Percentiles rank a stretch among this genome's conserved stretches.
Evolutionary conservation across 1,140 invertebrate genomes (phyloP).

Genomic region (Drosophila bipectinata): DNA sequence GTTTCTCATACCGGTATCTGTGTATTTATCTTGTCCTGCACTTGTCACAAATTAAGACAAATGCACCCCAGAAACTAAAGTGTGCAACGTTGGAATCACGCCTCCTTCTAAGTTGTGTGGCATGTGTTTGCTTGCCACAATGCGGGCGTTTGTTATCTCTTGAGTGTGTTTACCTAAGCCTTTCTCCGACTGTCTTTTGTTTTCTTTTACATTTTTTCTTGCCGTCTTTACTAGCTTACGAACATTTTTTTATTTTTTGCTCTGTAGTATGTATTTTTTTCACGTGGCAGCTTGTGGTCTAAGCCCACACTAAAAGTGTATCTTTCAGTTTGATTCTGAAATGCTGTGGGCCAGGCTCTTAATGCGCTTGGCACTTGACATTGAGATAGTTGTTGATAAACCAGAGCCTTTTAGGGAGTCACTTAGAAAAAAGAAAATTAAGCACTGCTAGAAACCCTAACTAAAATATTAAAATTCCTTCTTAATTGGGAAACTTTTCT

Average conservation of each 20-base stretch:
- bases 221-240: background rate
- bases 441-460: background rate
- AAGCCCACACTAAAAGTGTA: conserved; percentile 30
- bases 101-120: conserved; percentile 6
- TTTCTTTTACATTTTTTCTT: conserved; percentile 15
- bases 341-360: conserved; percentile 34
- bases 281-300: conserved; percentile 23
- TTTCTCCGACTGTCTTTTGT: conserved; percentile 37
- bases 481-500: background rate
- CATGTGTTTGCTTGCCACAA: conserved; percentile 39
- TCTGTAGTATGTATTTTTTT: conserved; percentile 19
- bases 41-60: conserved; percentile 77
- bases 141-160: conserved; percentile 55
- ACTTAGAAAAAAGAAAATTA: background rate
- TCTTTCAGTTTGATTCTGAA: conserved; percentile 35
- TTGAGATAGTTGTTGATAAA: conserved; percentile 61
- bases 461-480: too few species aligned
- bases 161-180: conserved; percentile 67
- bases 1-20: conserved; percentile 42
- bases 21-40: conserved; percentile 63
- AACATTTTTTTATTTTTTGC: background rate
- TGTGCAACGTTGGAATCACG: conserved; percentile 15
- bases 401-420: conserved; percentile 3
- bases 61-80: conserved; percentile 54
- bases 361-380: conserved; percentile 60